phyloP scores from a whole-genome alignment of 30 jellyfish, hydroid and myxozoan genomes.

The Hydractinia echinata region DNA sequence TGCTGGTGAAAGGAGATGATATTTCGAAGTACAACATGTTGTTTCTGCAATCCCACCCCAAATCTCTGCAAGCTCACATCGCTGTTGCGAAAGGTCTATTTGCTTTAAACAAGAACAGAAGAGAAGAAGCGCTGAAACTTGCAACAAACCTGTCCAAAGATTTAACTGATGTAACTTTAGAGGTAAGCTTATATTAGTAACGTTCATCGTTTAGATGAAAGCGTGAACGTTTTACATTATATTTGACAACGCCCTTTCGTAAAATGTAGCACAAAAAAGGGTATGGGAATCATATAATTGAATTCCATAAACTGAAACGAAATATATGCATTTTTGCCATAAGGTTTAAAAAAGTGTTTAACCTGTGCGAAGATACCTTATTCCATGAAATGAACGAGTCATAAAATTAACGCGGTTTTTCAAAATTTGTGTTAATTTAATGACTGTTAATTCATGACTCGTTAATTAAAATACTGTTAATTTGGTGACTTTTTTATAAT shows the following conservation, averaged over 20 bases:
- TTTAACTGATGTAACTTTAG: slow-evolving; percentile 37
- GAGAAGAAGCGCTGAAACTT: slow-evolving; percentile 32
- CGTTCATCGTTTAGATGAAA: not conserved
- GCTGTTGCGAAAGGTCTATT: slow-evolving; percentile 53
- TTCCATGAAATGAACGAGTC: too few relatives aligned
- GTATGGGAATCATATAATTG: not conserved
- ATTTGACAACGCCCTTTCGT: too few relatives aligned
- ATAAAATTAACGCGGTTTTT: too few relatives aligned
- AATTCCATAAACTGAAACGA: too few relatives aligned
- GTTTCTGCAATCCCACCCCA: slow-evolving; percentile 31
- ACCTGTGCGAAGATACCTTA: too few relatives aligned
- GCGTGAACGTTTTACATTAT: not conserved
- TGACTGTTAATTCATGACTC: too few relatives aligned
- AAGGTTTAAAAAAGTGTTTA: too few relatives aligned
- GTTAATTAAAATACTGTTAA: too few relatives aligned
- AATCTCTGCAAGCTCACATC: slow-evolving; percentile 51
- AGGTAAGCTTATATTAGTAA: slow-evolving; percentile 27
- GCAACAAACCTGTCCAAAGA: slow-evolving; percentile 39
- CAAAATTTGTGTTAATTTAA: too few relatives aligned
- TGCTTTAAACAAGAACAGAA: slow-evolving; percentile 31
- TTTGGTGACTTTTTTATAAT: too few relatives aligned
- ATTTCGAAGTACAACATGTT: slow-evolving; percentile 32
- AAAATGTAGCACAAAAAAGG: too few relatives aligned
- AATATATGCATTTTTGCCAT: too few relatives aligned
- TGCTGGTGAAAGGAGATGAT: slow-evolving; percentile 37